These are phyloP conservation scores for Pampusana beccarii DNA, from an alignment of 2,113 vertebrate genomes.

Conservation along the genomic window DNA sequence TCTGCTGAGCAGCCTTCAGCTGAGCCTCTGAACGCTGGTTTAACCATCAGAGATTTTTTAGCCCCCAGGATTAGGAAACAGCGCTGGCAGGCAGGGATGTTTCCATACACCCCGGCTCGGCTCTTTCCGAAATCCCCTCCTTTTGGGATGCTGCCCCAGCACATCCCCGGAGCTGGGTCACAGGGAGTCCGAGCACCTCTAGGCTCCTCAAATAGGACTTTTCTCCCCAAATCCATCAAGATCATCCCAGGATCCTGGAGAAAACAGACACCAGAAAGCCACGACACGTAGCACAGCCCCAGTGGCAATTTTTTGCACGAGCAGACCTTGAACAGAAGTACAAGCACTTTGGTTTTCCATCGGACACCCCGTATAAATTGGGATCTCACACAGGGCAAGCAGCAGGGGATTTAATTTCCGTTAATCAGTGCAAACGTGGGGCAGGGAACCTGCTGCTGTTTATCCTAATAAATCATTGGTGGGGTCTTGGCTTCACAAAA, in stretches of 20 bases:
- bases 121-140: constrained; percentile 5
- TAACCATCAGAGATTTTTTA: constrained; percentile 3
- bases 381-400: background rate
- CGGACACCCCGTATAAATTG: accelerated
- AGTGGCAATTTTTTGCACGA: accelerated
- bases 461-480: background rate
- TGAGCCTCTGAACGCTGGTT: background rate
- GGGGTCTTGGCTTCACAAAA: background rate
- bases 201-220: background rate
- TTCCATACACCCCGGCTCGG: background rate
- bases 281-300: background rate
- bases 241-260: background rate
- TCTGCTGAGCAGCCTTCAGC: constrained; percentile 53
- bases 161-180: background rate
- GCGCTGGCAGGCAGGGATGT: background rate
- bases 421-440: accelerated
- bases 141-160: background rate
- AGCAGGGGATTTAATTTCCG: background rate
- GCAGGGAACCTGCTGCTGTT: background rate
- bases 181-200: background rate
- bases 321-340: background rate
- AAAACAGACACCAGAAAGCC: background rate
- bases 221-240: background rate
- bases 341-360: background rate
- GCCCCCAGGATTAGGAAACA: constrained; percentile 43